Evolutionary conservation across 2,888 invertebrate species (phyloP), one percentile per base, ranked within the genome.

Genomic region (Elmis aenea): DNA sequence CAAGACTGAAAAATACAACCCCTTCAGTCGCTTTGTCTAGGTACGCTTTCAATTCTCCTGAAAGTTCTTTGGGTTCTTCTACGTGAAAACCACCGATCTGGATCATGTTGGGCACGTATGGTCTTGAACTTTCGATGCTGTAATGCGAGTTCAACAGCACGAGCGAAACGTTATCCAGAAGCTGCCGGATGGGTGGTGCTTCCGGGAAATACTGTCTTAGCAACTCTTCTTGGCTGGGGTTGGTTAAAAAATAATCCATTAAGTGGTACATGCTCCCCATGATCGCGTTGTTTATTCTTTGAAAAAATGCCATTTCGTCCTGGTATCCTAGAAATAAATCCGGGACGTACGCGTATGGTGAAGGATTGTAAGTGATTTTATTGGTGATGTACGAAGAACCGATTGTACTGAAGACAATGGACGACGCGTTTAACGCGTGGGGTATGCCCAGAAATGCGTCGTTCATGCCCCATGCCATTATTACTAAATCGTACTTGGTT

Each of bases 1-100:
- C 81, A 53, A 81, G 72, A 48, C 74, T 76, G 45, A 79, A 72
- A 38, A 76, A 74, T 2, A 79, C 63, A 0, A 73, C 75, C 1
- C 78, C 79, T 26, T 75, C 48, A 31, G 59, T 65, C 0, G 77
- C 68, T 6, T 64, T 60, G 46, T 79, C 75, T 39, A 79, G 52
- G 33, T 72, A 62, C n/a, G 65, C 59, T 59, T 75, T 66, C 0
- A 78, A 54, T 49, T 77, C 73, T 33, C 50, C 40, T 1, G 60
- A 59, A 12, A 64, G 30, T 14, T 45, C 33, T 41, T 60, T 55
- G 2, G 57, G 42, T 5, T 55, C 45, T 33, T 44, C 30, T 3
- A 61, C 43, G 30, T 78, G 77, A 28, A 71, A 52, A 13, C 77
- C 77, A n/a, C 76, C 78, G 26, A 78, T 67, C 51, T 76, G 74